Conservation (phyloP, 1,140 invertebrate species). For the Drusus annulatus region DNA sequence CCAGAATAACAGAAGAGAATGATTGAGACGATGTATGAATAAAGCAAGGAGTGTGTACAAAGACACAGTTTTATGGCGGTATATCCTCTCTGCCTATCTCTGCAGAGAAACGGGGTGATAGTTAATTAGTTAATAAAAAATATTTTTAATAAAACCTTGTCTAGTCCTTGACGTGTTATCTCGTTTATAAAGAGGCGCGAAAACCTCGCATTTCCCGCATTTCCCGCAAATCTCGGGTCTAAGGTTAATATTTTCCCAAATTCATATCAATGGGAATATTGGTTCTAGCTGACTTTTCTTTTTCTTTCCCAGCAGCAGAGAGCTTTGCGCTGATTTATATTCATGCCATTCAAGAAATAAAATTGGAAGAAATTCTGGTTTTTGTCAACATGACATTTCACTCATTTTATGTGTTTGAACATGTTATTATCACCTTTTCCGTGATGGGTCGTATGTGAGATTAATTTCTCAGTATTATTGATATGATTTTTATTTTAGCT, state of each 20-base stretch:
- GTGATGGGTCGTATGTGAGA: neutral
- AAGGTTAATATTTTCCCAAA: conserved; percentile 39
- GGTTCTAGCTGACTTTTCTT: conserved; percentile 39
- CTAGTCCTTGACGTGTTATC: neutral
- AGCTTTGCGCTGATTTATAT: conserved; percentile 23
- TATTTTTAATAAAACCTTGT: too few species aligned
- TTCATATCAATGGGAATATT: conserved; percentile 46
- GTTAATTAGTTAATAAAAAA: too few species aligned
- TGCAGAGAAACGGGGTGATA: too few species aligned
- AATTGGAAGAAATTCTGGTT: neutral
- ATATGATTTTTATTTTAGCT: too few species aligned
- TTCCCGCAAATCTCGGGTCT: conserved; percentile 34
- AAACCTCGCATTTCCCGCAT: conserved; percentile 5
- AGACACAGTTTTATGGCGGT: too few species aligned
- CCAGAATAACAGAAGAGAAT: too few species aligned
- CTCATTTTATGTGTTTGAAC: neutral
- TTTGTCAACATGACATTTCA: conserved; percentile 24
- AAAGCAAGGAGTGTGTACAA: too few species aligned
- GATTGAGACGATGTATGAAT: too few species aligned
- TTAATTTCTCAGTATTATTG: neutral
- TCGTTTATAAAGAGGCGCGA: conserved; percentile 5
- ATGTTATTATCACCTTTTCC: neutral
- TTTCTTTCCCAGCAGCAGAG: neutral
- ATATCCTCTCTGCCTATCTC: too few species aligned
- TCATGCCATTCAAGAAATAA: conserved; percentile 17